A percentile compares a stretch with the other conserved stretches of the same genome.
These are phyloP conservation scores for rabbit (Oryctolagus cuniculus) DNA, from an alignment of 2,113 vertebrate species.

Conservation along the genomic window DNA sequence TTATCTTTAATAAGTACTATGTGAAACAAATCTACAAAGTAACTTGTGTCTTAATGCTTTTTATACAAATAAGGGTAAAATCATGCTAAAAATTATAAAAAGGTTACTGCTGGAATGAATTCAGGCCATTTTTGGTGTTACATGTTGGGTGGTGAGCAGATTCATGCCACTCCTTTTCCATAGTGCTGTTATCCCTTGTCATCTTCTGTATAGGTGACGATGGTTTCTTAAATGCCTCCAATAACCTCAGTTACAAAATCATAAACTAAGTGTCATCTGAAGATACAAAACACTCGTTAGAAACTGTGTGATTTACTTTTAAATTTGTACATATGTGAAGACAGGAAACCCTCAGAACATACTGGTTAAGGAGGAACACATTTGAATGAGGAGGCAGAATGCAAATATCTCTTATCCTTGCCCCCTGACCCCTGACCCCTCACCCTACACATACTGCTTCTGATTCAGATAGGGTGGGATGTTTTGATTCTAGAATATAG, in stretches of 20 bases:
- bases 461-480: neutral
- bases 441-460: neutral
- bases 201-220: neutral
- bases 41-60: slow-evolving; percentile 7
- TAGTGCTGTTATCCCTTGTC: neutral
- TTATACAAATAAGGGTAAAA: slow-evolving; percentile 35
- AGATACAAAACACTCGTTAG: slow-evolving; percentile 12
- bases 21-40: neutral
- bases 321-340: neutral
- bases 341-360: neutral
- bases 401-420: accelerated
- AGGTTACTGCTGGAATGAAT: neutral
- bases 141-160: neutral
- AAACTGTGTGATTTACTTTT: neutral
- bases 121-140: slow-evolving; percentile 28
- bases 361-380: neutral
- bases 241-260: slow-evolving; percentile 10
- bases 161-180: neutral
- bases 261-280: neutral
- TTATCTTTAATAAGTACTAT: neutral
- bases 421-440: accelerated
- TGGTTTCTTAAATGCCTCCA: neutral
- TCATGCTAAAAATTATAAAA: neutral
- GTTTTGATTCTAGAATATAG: slow-evolving; percentile 1
- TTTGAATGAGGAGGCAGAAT: neutral